A percentile compares a stretch with the other conserved stretches of the same genome.
phyloP scores from a whole-genome alignment of 2,888 invertebrate genomes.

The Xestia c-nigrum region DNA sequence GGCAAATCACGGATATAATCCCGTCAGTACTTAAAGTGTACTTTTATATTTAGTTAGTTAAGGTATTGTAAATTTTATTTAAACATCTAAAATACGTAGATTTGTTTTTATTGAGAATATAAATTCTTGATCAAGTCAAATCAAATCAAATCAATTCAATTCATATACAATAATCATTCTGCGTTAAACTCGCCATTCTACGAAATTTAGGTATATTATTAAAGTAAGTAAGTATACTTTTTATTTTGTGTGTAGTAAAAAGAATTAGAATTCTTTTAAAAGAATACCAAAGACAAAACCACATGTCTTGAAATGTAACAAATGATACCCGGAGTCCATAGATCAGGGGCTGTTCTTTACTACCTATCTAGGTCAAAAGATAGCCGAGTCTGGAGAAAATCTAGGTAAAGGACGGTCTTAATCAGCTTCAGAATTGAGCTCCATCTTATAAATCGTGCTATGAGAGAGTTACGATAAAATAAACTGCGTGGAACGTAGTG shows the following conservation, averaged over 20 bases:
- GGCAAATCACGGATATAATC: no score
- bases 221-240: no score
- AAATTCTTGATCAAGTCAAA: no score
- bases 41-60: no score
- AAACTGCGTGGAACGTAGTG: slow-evolving; percentile 28
- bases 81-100: background rate
- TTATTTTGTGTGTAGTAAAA: no score
- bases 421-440: slow-evolving; percentile 46
- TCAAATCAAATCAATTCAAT: no score
- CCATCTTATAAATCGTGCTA: slow-evolving; percentile 49
- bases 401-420: slow-evolving; percentile 53
- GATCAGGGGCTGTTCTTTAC: slow-evolving; percentile 30
- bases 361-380: slow-evolving; percentile 58
- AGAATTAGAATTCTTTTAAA: background rate
- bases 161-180: background rate
- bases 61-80: background rate
- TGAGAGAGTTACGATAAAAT: slow-evolving; percentile 39
- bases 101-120: background rate
- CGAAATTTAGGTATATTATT: no score
- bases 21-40: no score
- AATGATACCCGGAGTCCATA: slow-evolving; percentile 29
- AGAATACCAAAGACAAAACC: slow-evolving; percentile 8
- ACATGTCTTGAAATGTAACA: slow-evolving; percentile 21
- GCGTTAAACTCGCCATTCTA: no score
- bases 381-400: slow-evolving; percentile 44